Evolutionary conservation across 2,888 invertebrate species (phyloP), one percentile per base, ranked within the genome.

Genomic region (Phasia obesa): DNA sequence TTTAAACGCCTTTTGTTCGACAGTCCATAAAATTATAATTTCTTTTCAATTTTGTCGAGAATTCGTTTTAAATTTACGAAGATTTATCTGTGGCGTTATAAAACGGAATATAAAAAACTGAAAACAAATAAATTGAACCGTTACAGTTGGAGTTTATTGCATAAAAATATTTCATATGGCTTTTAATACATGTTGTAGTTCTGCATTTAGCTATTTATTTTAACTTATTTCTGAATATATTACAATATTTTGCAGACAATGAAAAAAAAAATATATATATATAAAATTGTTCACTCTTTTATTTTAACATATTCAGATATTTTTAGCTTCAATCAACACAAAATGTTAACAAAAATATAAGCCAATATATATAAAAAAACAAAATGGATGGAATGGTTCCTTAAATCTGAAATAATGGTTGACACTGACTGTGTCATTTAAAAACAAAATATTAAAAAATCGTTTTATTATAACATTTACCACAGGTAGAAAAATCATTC

Each of bases 21-120:
- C 47, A 62, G 62, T 47, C 42, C 44, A 27, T 44, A 6, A 25
- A 27, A 47, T 44, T 19, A 59, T 17, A 13, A 21, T n/a, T 42
- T 1, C 15, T 60, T 60, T 55, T 17, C 11, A 31, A 31, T 17
- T 31, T 55, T 35, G 35, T 11, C 35, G 5, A 1, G 35, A 35
- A 35, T 35, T 35, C 11, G 11, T 35, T 11, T 11, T 11, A 35
- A 35, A 35, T 11, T 2, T 35, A 9, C 7, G 11, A 35, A 35
- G 35, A 11, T 35, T 35, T 42, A 42, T 13, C 38, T 42, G 1
- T 42, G 38, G 15, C 38, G 38, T n/a, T 15, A 42, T 4, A n/a
- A 3, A 42, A n/a, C 3, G n/a, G 2, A 42, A 13, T 4, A 13
- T 38, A 42, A 13, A 42, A 38, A 42, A 42, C 13, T 42, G 3